Conservation (phyloP, 2,888 invertebrate genomes). For the Polymixis lichenea region DNA sequence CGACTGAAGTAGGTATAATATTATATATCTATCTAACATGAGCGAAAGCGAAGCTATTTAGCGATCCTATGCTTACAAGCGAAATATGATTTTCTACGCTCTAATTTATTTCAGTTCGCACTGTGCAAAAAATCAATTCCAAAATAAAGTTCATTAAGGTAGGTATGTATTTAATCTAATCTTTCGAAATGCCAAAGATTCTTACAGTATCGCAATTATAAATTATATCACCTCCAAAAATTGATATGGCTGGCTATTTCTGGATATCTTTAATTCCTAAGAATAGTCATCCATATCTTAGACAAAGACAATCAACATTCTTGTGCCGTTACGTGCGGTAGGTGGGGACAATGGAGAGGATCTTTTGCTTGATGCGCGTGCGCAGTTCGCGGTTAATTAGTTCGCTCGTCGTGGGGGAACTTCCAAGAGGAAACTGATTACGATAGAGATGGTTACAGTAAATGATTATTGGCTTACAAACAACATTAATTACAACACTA, state of each 20-base stretch:
- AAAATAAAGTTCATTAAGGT: not conserved
- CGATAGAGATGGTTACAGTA: not conserved
- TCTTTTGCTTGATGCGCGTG: conserved; percentile 38
- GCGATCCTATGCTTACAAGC: not conserved
- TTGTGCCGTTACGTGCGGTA: conserved; percentile 15
- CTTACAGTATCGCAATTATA: not conserved
- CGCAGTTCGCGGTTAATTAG: conserved; percentile 51
- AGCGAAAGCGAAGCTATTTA: not conserved
- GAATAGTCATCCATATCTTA: conserved; percentile 24
- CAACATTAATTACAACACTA: not conserved
- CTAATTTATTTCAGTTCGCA: not conserved
- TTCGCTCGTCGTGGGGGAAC: conserved; percentile 17
- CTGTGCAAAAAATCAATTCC: not conserved
- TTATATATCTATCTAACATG: too few species aligned
- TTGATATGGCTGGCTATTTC: conserved; percentile 17
- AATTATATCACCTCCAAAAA: conserved; percentile 10
- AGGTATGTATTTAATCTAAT: not conserved
- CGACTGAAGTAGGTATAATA: too few species aligned
- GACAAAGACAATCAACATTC: conserved; percentile 56
- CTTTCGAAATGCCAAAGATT: not conserved
- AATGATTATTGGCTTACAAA: not conserved
- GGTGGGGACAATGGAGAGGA: conserved; percentile 15
- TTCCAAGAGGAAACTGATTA: conserved; percentile 22
- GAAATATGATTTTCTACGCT: not conserved
- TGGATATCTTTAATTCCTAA: not conserved